Base-by-base conservation (phyloP, 2,113 vertebrate species). In the Dipodomys merriami region DNA sequence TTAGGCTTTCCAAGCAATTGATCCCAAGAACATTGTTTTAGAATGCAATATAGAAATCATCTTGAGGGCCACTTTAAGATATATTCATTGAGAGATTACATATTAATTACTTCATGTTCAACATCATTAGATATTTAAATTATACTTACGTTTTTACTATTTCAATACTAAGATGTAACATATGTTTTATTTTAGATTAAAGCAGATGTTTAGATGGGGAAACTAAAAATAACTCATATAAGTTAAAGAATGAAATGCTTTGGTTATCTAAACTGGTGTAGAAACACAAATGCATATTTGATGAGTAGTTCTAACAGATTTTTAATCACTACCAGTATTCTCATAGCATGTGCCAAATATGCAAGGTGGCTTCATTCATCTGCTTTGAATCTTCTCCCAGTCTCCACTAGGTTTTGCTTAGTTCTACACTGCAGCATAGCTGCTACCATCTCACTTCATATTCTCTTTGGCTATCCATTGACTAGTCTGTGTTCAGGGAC, bases 1-100 rank as follows among this genome's bases (percentile, higher is more conserved):
- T 5, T 67, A 92, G 57, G 10, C 44, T 95, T 91, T 91, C 85
- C 7, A 88, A 96, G 79, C 19, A 89, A 20, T 35, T 13, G 33
- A 85, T 69, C 86, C 30, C 72, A 64, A 83, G 83, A 25, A 30
- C 6, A n/a, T 8, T 33, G 27, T 30, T 35, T 29, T 1, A 19
- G 33, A 67, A 83, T 57, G 83, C 53, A 57, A 65, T 20, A 12
- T 44, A 84, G 67, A 84, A 78, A 74, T 90, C 27, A 79, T 39
- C 27, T 33, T 7, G 83, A 19, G 53, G 44, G 10, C 44, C 62
- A 91, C 39, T 76, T 82, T 62, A 80, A 81, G 62, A 72, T 71
- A 49, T 35, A 20, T 67, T 44, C 64, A 68, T 35, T 64, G 49
- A 65, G 46, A 74, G 35, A 6, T 71, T 18, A 2, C 2, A 7